These are phyloP conservation scores for Emys orbicularis DNA, from an alignment of 2,797 vertebrate genomes.

Conservation along the genomic window DNA sequence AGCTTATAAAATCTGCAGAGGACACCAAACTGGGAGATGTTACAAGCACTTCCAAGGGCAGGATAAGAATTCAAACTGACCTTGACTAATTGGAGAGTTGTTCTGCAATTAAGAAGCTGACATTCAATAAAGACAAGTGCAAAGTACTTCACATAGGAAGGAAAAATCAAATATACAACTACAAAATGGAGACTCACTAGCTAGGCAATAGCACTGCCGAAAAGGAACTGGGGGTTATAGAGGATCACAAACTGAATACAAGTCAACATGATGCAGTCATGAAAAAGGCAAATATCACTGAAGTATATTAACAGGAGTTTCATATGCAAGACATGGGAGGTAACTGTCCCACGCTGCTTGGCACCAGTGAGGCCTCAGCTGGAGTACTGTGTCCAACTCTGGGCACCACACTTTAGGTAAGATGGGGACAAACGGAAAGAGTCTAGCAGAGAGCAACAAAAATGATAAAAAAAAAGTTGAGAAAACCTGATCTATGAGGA, in stretches of 20 bases:
- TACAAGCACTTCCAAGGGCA: too few relatives aligned
- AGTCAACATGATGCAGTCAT: background rate
- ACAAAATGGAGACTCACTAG: background rate
- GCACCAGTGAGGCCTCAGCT: background rate
- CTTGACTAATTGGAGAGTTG: background rate
- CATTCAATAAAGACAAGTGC: background rate
- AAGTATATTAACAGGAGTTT: background rate
- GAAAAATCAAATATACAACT: background rate
- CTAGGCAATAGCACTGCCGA: background rate
- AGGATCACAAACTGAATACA: background rate
- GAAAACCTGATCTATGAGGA: background rate
- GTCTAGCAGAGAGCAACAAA: background rate
- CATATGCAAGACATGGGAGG: background rate
- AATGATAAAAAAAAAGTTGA: background rate
- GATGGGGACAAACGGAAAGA: background rate
- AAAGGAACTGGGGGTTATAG: background rate
- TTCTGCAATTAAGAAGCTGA: background rate
- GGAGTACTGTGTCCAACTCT: background rate
- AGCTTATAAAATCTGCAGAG: too few relatives aligned
- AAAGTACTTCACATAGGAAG: background rate
- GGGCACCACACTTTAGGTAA: background rate
- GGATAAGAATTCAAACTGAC: background rate
- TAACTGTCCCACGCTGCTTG: background rate
- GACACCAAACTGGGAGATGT: too few relatives aligned
- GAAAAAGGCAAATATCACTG: background rate